Evolutionary conservation across 2,888 invertebrate species (phyloP), one percentile per base, ranked within the genome.

Genomic region (Chrysina gloriosa): DNA sequence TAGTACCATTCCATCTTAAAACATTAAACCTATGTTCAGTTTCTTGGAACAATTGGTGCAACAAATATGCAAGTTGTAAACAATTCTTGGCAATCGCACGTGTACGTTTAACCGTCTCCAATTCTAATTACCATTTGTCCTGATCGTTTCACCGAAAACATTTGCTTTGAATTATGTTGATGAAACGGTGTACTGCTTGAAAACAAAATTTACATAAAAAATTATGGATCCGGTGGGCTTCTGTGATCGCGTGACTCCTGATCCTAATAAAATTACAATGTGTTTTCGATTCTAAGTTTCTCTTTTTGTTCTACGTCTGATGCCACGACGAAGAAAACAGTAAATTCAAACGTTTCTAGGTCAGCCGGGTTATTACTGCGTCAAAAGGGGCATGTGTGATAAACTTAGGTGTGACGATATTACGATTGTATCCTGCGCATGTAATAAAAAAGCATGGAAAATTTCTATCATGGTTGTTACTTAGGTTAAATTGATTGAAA

Each of bases 201-300:
- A 52, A 52, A 52, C 52, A 52, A 52, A 52, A 52, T 52, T 52
- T 52, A 29, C 52, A 52, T 52, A 52, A 52, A 52, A 52, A 52
- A 52, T 52, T 19, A 52, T 19, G 19, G 52, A 52, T 29, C 14
- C 58, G 27, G 42, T 61, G 29, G 11, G 16, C 9, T 19, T 61
- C 58, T 14, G 27, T 27, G 14, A 27, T 61, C 58, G 58, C 58
- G 58, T 61, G 58, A 45, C 42, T 61, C 27, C 58, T 27, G 36
- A 61, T 61, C 42, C 42, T 61, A 61, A 61, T 61, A 61, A 61
- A 61, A 42, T 39, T 61, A 61, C 42, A 27, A 58, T 61, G 39
- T 61, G 42, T 61, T 58, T 61, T 61, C 42, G 58, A 19, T 61
- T 61, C 27, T 16, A 16, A 16, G 23, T 29, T n/a, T 61, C 27